These are phyloP conservation scores for Tetrao urogallus DNA, from an alignment of 2,113 vertebrate species.

Conservation along the genomic window DNA sequence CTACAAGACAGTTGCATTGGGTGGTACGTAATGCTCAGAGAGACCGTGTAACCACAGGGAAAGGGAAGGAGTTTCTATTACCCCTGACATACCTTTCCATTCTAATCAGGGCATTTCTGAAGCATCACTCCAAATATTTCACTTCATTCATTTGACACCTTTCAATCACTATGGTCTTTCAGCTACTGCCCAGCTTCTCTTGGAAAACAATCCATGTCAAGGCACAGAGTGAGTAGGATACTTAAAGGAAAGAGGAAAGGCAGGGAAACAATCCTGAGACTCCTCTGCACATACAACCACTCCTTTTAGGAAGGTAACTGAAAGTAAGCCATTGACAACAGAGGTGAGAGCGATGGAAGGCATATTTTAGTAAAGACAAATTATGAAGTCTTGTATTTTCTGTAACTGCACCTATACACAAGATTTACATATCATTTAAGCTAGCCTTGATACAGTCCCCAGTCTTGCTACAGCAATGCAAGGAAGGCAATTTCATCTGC, in stretches of 20 bases:
- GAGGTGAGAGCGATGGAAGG: constrained; percentile 26
- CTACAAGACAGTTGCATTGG: not conserved
- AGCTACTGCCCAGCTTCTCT: not conserved
- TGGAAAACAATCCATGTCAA: not conserved
- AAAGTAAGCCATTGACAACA: constrained; percentile 32
- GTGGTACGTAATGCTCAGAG: not conserved
- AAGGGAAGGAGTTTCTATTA: not conserved
- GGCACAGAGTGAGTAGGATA: not conserved
- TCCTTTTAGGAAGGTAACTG: not conserved
- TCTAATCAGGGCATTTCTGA: not conserved
- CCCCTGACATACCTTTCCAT: not conserved
- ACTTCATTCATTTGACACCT: not conserved
- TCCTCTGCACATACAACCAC: not conserved
- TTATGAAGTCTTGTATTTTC: constrained; percentile 46
- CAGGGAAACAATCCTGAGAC: constrained; percentile 3
- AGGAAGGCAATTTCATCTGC: constrained; percentile 23
- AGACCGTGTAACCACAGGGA: not conserved
- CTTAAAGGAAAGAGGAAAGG: not conserved
- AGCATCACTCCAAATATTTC: not conserved
- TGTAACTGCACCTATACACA: constrained; percentile 60
- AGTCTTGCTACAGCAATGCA: constrained; percentile 16
- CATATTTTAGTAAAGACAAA: constrained; percentile 37
- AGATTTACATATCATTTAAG: constrained; percentile 46
- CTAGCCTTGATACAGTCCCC: constrained; percentile 32
- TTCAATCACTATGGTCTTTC: not conserved